Conservation (phyloP, 92 coral and sea anemone genomes). For the Porites cylindrica region DNA sequence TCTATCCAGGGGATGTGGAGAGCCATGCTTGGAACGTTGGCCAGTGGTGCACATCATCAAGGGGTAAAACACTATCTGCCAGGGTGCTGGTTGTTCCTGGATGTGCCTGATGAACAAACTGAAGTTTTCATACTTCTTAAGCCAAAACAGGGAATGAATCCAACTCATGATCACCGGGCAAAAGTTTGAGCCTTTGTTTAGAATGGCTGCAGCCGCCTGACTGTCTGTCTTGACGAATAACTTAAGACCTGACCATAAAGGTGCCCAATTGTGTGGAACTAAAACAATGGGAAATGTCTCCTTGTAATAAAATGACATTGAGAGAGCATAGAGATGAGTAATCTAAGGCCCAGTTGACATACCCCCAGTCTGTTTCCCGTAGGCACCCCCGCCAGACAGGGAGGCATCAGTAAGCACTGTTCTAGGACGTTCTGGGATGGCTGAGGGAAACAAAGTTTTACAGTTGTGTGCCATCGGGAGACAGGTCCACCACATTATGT, state of each 20-base stretch:
- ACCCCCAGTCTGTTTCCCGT: slow-evolving; percentile 54
- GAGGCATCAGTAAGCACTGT: too few species aligned
- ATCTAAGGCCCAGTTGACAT: slow-evolving; percentile 5
- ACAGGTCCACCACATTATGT: neutral
- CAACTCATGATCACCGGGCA: neutral
- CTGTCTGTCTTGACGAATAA: slow-evolving; percentile 43
- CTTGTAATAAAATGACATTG: slow-evolving; percentile 31
- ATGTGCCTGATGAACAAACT: slow-evolving; percentile 22
- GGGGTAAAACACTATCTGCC: slow-evolving; percentile 43
- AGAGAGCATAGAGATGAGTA: slow-evolving; percentile 29
- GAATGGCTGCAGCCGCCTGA: slow-evolving; percentile 33
- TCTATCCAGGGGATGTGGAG: slow-evolving; percentile 20
- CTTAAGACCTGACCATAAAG: neutral
- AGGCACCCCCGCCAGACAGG: slow-evolving; percentile 37
- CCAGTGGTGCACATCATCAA: slow-evolving; percentile 36
- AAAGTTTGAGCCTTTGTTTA: slow-evolving; percentile 39
- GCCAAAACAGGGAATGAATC: neutral
- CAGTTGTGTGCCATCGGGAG: slow-evolving; percentile 23
- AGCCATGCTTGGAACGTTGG: neutral
- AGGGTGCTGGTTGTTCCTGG: slow-evolving; percentile 9
- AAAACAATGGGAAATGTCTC: slow-evolving; percentile 40
- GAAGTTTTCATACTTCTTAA: slow-evolving; percentile 11
- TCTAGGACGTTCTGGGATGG: too few species aligned
- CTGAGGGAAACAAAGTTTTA: too few species aligned
- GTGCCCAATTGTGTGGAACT: slow-evolving; percentile 21